Percentiles rank a stretch among this genome's conserved stretches.
Conservation (phyloP, 2,113 vertebrate species). For the Tinamus guttatus region DNA sequence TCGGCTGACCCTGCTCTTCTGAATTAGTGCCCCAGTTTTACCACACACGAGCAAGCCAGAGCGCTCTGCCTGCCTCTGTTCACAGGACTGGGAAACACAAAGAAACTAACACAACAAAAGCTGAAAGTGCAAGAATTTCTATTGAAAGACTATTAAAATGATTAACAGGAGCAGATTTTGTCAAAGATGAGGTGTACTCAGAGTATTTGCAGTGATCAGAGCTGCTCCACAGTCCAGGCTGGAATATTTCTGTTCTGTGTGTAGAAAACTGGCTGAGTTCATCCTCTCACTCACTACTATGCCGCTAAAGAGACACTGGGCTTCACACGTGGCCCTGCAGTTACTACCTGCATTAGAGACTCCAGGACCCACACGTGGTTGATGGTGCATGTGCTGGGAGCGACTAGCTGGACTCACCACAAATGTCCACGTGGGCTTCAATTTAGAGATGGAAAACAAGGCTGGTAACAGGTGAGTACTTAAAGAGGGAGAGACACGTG, state of each 20-base stretch:
- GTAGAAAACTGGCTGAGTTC: not conserved
- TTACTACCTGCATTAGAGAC: not conserved
- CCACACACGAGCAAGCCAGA: not conserved
- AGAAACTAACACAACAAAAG: not conserved
- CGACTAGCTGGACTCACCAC: not conserved
- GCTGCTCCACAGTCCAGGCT: not conserved
- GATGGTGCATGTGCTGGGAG: not conserved
- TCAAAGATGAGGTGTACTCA: not conserved
- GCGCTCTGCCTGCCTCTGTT: not conserved
- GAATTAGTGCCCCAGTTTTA: not conserved
- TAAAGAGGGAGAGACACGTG: not conserved
- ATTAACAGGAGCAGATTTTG: not conserved
- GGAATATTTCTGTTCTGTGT: not conserved
- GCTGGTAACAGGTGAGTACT: not conserved
- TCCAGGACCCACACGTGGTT: not conserved
- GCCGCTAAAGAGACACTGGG: not conserved
- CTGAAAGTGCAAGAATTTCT: not conserved
- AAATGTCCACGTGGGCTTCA: not conserved
- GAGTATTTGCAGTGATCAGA: not conserved
- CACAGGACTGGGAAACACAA: rapidly evolving
- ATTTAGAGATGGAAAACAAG: not conserved
- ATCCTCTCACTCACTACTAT: not conserved
- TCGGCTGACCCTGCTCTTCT: not conserved
- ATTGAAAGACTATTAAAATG: not conserved
- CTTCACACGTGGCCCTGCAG: not conserved